Evolutionary conservation across 92 coral and sea anemone genomes (phyloP), one percentile per base, ranked within the genome.

Genomic region (Paragorgia papillata): DNA sequence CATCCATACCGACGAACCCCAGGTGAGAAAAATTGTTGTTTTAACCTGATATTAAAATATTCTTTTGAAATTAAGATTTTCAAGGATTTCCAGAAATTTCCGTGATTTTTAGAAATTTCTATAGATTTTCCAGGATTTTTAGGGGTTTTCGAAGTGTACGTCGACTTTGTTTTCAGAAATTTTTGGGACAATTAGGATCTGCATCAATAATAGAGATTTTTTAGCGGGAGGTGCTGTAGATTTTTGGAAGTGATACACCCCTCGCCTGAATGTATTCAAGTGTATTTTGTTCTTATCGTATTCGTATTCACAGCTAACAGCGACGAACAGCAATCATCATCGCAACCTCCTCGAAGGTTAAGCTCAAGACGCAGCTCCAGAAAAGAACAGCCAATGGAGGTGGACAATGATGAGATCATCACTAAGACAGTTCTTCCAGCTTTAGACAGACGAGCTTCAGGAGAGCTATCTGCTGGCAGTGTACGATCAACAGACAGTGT

Each of bases 1-100:
- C 93, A 90, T 79, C 92, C 93, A 13, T 90, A 88, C 80, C 78
- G 87, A 50, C 75, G 90, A 80, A 71, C 22, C 41, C 65, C 82
- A 63, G 82, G 92, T 86, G 81, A 81, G 86, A 27, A 30, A n/a
- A 24, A 22, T 59, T 20, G 9, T 39, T 24, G 14, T 20, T 9
- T 29, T 18, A 21, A 28, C n/a, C 8, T 9, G 8, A 20, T 14
- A 21, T 21, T 39, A 7, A 66, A 9, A 12, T 66, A 10, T 31
- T 31, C 24, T n/a, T n/a, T n/a, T n/a, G n/a, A n/a, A n/a, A n/a
- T n/a, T n/a, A n/a, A n/a, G n/a, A n/a, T n/a, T n/a, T n/a, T n/a
- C n/a, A n/a, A n/a, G n/a, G n/a, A n/a, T n/a, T n/a, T n/a, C n/a
- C n/a, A n/a, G n/a, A n/a, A n/a, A n/a, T n/a, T n/a, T n/a, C n/a